Evolutionary conservation across 2,113 vertebrate genomes (phyloP).

Genomic region (Mormyrus lacerda): DNA sequence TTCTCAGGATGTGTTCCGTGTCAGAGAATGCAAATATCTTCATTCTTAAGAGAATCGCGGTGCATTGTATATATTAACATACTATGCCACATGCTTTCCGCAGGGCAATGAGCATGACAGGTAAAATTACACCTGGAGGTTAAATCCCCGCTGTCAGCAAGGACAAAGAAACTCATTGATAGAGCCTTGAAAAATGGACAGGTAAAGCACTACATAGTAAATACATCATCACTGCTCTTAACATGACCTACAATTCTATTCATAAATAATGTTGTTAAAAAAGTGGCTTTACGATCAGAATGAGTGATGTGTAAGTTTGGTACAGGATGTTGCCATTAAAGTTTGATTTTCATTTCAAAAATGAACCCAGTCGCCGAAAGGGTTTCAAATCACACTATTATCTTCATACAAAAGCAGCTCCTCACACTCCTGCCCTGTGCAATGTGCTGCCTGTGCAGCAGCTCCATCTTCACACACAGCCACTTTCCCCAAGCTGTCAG

Average conservation of each 20-base stretch:
- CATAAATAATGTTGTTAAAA: not conserved
- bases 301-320: not conserved
- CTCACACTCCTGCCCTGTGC: too few relatives aligned
- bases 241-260: not conserved
- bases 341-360: not conserved
- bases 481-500: too few relatives aligned
- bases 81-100: not conserved
- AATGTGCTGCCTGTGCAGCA: too few relatives aligned
- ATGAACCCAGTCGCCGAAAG: not conserved
- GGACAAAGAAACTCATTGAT: not conserved
- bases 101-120: not conserved
- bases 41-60: not conserved
- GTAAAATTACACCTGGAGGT: not conserved
- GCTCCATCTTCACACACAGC: too few relatives aligned
- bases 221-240: not conserved
- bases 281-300: not conserved
- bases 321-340: not conserved
- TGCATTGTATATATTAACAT: not conserved
- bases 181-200: not conserved
- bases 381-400: too few relatives aligned
- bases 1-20: not conserved
- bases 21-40: not conserved
- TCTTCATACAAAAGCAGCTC: not conserved
- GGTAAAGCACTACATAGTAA: not conserved
- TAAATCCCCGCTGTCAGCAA: not conserved